A percentile compares a stretch with the other conserved stretches of the same genome.
These are phyloP conservation scores for Portevinia maculata DNA, from an alignment of 2,888 invertebrate genomes.

Conservation along the genomic window DNA sequence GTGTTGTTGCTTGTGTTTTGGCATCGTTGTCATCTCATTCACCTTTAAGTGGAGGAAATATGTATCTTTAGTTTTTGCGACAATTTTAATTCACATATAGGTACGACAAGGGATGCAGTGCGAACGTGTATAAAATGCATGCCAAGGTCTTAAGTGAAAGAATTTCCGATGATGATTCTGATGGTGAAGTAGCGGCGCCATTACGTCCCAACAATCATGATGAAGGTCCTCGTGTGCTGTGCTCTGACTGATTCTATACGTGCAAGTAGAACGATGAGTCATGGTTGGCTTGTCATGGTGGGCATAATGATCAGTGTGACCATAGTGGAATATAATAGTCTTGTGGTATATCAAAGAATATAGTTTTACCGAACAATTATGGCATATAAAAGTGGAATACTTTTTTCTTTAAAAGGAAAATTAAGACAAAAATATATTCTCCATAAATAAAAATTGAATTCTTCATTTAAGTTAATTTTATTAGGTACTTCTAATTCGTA, in stretches of 20 bases:
- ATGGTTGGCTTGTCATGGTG: slow-evolving; percentile 3
- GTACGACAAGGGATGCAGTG: background rate
- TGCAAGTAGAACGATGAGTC: slow-evolving; percentile 32
- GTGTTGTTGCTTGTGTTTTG: slow-evolving; percentile 26
- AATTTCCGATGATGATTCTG: slow-evolving; percentile 22
- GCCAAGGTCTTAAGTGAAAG: slow-evolving; percentile 50
- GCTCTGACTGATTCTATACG: slow-evolving; percentile 37
- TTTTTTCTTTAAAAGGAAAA: too few species aligned
- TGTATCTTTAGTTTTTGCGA: slow-evolving; percentile 26
- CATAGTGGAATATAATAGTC: too few species aligned
- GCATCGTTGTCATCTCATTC: slow-evolving; percentile 53
- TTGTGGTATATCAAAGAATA: too few species aligned
- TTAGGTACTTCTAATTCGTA: too few species aligned
- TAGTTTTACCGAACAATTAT: too few species aligned
- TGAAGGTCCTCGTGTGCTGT: slow-evolving; percentile 17
- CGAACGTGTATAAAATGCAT: slow-evolving; percentile 3
- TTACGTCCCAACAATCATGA: slow-evolving; percentile 46
- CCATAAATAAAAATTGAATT: too few species aligned
- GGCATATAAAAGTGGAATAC: too few species aligned
- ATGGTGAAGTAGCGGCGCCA: slow-evolving; percentile 55
- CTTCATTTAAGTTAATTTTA: too few species aligned
- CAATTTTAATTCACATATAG: slow-evolving; percentile 39
- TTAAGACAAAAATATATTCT: too few species aligned
- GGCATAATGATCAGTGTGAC: too few species aligned
- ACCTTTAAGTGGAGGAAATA: slow-evolving; percentile 41